Evolutionary conservation across 1,140 invertebrate genomes (phyloP).

Genomic region (Hypothenemus hampei): DNA sequence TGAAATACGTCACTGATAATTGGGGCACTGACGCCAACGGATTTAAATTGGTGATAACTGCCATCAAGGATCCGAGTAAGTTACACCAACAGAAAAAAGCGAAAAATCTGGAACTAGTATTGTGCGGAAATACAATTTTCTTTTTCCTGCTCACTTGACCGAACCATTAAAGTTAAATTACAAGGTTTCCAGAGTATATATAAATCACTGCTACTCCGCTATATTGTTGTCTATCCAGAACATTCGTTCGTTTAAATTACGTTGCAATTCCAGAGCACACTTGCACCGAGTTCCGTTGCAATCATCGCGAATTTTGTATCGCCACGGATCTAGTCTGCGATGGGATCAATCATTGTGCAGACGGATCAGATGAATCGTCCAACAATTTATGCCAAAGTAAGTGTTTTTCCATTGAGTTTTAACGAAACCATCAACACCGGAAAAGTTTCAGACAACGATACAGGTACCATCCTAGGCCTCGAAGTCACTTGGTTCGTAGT

Average conservation of each 20-base stretch:
- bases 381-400: slow-evolving; percentile 77
- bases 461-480: slow-evolving; percentile 68
- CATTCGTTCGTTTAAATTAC: background rate
- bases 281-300: slow-evolving; percentile 83
- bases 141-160: background rate
- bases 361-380: slow-evolving; percentile 82
- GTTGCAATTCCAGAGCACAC: slow-evolving; percentile 64
- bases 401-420: slow-evolving; percentile 38
- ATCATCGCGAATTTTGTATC: slow-evolving; percentile 82
- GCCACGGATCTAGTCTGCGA: slow-evolving; percentile 83
- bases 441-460: slow-evolving; percentile 70
- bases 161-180: slow-evolving; percentile 9
- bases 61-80: slow-evolving; percentile 89
- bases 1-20: slow-evolving; percentile 88
- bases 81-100: background rate
- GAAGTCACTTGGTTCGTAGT: slow-evolving; percentile 71
- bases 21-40: slow-evolving; percentile 88
- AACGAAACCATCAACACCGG: too few relatives aligned
- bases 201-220: background rate
- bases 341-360: slow-evolving; percentile 86
- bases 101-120: background rate
- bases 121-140: too few relatives aligned
- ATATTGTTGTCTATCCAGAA: slow-evolving; percentile 5
- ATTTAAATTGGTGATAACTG: slow-evolving; percentile 89
- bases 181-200: slow-evolving; percentile 1